Evolutionary conservation across 2,888 invertebrate genomes (phyloP).

Genomic region (Poecilobothrus nobilitatus): DNA sequence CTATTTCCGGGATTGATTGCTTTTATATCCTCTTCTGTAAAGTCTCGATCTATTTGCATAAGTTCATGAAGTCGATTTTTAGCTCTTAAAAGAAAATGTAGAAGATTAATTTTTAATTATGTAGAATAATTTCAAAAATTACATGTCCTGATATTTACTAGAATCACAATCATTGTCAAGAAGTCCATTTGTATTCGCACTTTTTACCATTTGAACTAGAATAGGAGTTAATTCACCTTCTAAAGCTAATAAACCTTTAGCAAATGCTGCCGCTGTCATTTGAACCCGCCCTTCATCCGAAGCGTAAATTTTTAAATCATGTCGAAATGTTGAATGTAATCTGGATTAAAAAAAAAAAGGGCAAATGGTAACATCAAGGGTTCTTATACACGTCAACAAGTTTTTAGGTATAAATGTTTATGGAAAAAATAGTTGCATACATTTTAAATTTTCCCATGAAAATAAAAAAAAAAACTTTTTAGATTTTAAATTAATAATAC

Average conservation of each 20-base stretch:
- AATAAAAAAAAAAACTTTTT: too few relatives aligned
- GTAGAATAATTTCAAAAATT: conserved; percentile 36
- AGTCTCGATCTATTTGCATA: conserved; percentile 83
- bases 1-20: conserved; percentile 87
- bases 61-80: conserved; percentile 90
- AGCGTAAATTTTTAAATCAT: conserved; percentile 98
- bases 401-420: too few relatives aligned
- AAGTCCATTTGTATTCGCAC: conserved; percentile 96
- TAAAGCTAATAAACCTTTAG: conserved; percentile 91
- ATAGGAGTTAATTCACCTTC: conserved; percentile 99
- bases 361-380: too few relatives aligned
- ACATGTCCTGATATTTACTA: conserved; percentile 90
- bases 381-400: background rate
- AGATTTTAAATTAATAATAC: too few relatives aligned
- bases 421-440: too few relatives aligned
- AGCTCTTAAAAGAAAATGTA: conserved; percentile 55
- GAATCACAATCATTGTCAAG: conserved; percentile 98
- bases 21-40: conserved; percentile 72
- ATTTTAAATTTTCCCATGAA: too few relatives aligned
- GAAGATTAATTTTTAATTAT: background rate
- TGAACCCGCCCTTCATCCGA: conserved; percentile 99
- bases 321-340: conserved; percentile 95
- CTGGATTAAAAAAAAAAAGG: conserved; percentile 39
- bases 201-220: conserved; percentile 98
- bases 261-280: conserved; percentile 99